Evolutionary conservation across 2,888 invertebrate genomes (phyloP).

Genomic region (Netelia melanura): DNA sequence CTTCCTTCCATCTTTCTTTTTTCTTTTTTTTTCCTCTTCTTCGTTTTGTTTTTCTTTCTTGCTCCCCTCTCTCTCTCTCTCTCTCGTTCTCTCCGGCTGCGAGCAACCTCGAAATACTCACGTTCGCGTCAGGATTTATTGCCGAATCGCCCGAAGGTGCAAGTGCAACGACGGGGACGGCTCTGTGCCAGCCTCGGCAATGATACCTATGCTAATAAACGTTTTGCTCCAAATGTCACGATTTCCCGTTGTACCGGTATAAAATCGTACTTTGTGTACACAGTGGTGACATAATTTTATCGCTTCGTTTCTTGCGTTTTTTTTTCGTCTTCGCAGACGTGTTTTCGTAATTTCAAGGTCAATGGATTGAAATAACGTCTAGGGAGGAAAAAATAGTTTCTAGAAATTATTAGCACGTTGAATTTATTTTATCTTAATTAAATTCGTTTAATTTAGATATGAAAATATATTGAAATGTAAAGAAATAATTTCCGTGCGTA

Average conservation of each 20-base stretch:
- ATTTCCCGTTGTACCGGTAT: slow-evolving; percentile 17
- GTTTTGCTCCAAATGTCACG: slow-evolving; percentile 63
- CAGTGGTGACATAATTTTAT: slow-evolving; percentile 13
- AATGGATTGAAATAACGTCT: no score
- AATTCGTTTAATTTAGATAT: no score
- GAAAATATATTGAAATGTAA: no score
- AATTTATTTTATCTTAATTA: no score
- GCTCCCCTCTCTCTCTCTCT: slow-evolving; percentile 9
- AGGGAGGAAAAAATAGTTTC: no score
- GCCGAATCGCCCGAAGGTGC: slow-evolving; percentile 66
- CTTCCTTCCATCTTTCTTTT: slow-evolving; percentile 56
- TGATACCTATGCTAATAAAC: slow-evolving; percentile 64
- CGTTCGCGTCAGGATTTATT: slow-evolving; percentile 70
- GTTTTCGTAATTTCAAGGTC: no score
- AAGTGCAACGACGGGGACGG: slow-evolving; percentile 61
- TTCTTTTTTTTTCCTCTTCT: slow-evolving; percentile 3
- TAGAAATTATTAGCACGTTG: no score
- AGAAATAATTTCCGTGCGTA: no score
- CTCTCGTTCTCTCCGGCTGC: slow-evolving; percentile 33
- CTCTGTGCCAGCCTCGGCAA: slow-evolving; percentile 53
- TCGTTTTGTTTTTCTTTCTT: slow-evolving; percentile 15
- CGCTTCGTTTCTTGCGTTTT: background rate
- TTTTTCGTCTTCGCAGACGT: no score
- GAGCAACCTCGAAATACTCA: slow-evolving; percentile 72
- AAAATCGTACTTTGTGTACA: slow-evolving; percentile 6